A percentile compares a stretch with the other conserved stretches of the same genome.
phyloP scores from a whole-genome alignment of 2,113 vertebrate species.

The Cololabis saira region DNA sequence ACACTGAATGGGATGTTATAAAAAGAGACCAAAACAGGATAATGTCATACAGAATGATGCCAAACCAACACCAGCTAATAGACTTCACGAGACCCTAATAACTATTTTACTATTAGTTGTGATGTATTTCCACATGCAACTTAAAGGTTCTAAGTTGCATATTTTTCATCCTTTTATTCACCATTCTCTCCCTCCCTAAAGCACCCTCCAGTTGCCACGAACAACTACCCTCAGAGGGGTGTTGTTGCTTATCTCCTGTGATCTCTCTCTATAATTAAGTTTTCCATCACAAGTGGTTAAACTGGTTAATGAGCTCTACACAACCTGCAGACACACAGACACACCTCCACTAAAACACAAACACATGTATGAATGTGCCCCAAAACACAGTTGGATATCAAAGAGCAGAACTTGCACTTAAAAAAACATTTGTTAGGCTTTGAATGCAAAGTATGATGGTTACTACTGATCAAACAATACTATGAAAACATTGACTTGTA shows the following conservation, averaged over 20 bases:
- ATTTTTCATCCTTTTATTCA: slow-evolving; percentile 18
- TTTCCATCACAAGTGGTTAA: slow-evolving; percentile 70
- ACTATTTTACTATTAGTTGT: not conserved
- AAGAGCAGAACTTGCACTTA: not conserved
- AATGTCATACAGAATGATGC: no score
- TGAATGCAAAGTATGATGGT: not conserved
- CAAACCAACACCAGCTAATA: no score
- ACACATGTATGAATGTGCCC: not conserved
- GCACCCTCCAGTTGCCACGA: slow-evolving; percentile 58
- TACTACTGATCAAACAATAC: not conserved
- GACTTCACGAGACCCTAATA: no score
- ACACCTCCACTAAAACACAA: slow-evolving; percentile 7
- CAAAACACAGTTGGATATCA: not conserved
- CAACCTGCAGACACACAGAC: slow-evolving; percentile 41
- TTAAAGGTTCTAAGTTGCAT: not conserved
- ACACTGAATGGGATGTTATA: no score
- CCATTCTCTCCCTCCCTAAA: slow-evolving; percentile 10
- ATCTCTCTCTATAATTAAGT: slow-evolving; percentile 58
- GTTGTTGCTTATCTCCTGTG: slow-evolving; percentile 42
- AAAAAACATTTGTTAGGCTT: slow-evolving; percentile 2
- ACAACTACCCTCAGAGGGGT: slow-evolving; percentile 62
- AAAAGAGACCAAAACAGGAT: no score
- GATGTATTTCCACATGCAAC: slow-evolving; percentile 1
- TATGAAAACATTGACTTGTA: slow-evolving; percentile 1
- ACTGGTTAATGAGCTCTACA: slow-evolving; percentile 62